Conservation (phyloP, 2,113 vertebrate genomes). For the Gopherus flavomarginatus region DNA sequence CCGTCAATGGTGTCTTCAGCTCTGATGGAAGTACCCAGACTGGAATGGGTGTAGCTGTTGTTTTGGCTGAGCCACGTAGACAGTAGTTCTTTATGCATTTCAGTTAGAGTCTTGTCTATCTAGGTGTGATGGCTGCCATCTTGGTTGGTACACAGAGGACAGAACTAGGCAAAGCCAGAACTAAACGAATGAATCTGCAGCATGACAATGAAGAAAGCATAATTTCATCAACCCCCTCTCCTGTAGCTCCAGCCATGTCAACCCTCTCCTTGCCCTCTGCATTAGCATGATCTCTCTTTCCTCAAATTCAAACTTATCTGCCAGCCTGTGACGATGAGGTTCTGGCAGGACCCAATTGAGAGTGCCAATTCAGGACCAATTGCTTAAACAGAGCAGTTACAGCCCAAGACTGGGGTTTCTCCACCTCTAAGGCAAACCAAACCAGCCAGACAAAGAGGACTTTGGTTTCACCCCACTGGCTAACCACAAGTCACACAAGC, state of each 20-base stretch:
- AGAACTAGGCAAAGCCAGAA: neutral
- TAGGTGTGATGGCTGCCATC: neutral
- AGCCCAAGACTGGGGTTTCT: too few species aligned
- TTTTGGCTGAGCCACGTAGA: neutral
- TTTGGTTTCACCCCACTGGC: too few species aligned
- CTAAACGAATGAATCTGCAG: neutral
- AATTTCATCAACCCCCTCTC: neutral
- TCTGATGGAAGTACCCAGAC: neutral
- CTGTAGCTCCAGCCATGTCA: neutral
- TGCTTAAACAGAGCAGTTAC: too few species aligned
- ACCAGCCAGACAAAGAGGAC: too few species aligned
- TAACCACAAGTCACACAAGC: too few species aligned
- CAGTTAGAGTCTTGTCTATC: neutral
- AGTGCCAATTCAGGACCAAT: too few species aligned
- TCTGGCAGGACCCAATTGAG: too few species aligned
- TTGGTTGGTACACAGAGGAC: neutral
- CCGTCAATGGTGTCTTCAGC: constrained; percentile 38
- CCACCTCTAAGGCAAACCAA: too few species aligned
- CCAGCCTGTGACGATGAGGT: neutral
- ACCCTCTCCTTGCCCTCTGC: neutral
- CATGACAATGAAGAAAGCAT: neutral
- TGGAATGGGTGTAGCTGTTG: neutral
- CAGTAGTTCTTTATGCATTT: neutral
- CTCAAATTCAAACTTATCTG: neutral
- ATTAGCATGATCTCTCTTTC: fast-evolving